These are phyloP conservation scores for Drosophila nr. fundita DNA, from an alignment of 2,888 invertebrate species.

Conservation along the genomic window DNA sequence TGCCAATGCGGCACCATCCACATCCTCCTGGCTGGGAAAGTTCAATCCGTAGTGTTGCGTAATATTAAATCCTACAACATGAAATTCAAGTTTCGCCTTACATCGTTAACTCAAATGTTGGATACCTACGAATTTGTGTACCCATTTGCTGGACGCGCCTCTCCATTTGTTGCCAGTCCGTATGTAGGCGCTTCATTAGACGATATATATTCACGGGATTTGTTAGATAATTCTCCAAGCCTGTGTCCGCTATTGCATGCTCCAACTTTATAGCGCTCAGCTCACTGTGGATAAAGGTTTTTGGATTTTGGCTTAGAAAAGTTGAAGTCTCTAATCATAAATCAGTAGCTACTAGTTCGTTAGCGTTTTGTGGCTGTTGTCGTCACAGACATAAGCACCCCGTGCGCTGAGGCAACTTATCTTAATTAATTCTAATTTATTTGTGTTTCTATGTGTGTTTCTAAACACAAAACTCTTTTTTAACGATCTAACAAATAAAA, in stretches of 20 bases:
- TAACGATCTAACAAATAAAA: constrained; percentile 44
- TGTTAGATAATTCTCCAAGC: constrained; percentile 92
- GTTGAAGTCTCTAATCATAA: constrained; percentile 49
- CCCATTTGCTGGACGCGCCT: constrained; percentile 89
- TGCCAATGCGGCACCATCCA: constrained; percentile 97
- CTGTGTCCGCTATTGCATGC: constrained; percentile 90
- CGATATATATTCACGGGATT: constrained; percentile 98
- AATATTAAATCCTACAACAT: constrained; percentile 88
- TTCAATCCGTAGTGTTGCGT: constrained; percentile 87
- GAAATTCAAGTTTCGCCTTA: constrained; percentile 8
- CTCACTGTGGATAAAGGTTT: constrained; percentile 73
- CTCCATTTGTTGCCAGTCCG: constrained; percentile 94
- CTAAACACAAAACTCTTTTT: constrained; percentile 58
- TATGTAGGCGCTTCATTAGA: constrained; percentile 95
- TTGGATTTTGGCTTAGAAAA: constrained; percentile 40
- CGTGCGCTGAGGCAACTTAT: constrained; percentile 8
- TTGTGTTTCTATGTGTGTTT: constrained; percentile 60
- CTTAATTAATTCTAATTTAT: constrained; percentile 81
- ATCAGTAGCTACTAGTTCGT: constrained; percentile 63
- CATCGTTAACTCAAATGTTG: neutral
- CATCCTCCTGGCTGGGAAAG: constrained; percentile 96
- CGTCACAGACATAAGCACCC: constrained; percentile 52
- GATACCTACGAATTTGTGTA: constrained; percentile 85
- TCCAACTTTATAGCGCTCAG: constrained; percentile 89
- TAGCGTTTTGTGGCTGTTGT: constrained; percentile 46